phyloP scores from a whole-genome alignment of 2,113 vertebrate species.

The Psilopsiagon aurifrons region DNA sequence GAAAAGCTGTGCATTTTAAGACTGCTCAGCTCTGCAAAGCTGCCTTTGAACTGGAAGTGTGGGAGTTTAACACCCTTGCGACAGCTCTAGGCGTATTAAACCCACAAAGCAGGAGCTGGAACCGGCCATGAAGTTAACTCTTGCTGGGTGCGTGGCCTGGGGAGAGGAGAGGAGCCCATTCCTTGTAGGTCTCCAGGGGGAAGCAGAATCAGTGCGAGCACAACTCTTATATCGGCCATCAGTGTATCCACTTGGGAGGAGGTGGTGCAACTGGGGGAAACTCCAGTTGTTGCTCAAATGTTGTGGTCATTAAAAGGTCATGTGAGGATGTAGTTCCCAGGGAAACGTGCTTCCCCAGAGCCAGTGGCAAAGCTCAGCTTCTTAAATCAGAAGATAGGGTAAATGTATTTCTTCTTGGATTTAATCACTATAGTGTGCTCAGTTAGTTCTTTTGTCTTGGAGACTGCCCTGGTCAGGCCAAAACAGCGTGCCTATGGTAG shows the following conservation, averaged over 20 bases:
- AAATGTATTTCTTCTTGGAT: not conserved
- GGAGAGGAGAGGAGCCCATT: not conserved
- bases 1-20: constrained; percentile 64
- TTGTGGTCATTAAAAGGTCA: not conserved
- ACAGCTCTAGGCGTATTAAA: constrained; percentile 44
- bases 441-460: not conserved
- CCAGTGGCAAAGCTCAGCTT: not conserved
- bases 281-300: not conserved
- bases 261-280: not conserved
- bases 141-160: not conserved
- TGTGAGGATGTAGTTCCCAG: not conserved
- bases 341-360: not conserved
- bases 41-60: constrained; percentile 67
- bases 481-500: not conserved
- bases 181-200: not conserved
- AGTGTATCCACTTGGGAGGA: not conserved
- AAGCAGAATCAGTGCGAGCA: not conserved
- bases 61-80: constrained; percentile 64
- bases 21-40: constrained; percentile 64
- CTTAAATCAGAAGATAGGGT: not conserved
- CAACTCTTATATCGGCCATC: not conserved
- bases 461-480: not conserved
- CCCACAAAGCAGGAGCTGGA: not conserved
- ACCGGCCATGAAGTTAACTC: constrained; percentile 19
- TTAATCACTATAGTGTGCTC: not conserved